phyloP scores from a whole-genome alignment of 2,113 vertebrate genomes.

The Dipodomys stephensi region DNA sequence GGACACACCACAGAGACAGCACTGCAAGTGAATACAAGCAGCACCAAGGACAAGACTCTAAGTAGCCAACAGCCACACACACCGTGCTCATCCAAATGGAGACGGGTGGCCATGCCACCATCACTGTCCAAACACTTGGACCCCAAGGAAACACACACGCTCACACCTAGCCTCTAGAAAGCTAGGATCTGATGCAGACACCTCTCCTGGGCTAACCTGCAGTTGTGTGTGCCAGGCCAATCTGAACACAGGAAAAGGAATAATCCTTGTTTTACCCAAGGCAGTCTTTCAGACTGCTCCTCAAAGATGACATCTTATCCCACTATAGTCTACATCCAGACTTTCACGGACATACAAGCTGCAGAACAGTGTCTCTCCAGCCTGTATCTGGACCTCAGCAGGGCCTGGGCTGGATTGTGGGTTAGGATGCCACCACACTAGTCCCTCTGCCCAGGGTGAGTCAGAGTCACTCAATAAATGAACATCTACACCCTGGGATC shows the following conservation, averaged over 20 bases:
- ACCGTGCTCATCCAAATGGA: not conserved
- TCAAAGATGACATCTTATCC: fast-evolving
- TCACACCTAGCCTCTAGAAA: not conserved
- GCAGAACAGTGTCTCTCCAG: no score
- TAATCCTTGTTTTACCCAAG: not conserved
- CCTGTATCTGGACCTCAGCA: fast-evolving
- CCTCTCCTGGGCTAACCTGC: no score
- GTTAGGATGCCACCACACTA: fast-evolving
- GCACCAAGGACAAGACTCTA: not conserved
- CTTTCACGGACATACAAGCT: not conserved
- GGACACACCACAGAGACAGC: fast-evolving
- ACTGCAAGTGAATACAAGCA: no score
- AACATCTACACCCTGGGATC: not conserved
- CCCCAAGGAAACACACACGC: no score
- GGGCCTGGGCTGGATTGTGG: not conserved
- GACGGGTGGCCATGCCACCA: not conserved
- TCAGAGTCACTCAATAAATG: no score
- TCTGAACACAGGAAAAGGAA: fast-evolving
- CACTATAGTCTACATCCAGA: fast-evolving
- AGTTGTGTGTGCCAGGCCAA: fast-evolving
- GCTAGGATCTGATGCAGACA: fast-evolving
- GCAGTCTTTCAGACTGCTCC: not conserved
- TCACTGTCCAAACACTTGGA: not conserved
- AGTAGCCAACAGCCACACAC: fast-evolving
- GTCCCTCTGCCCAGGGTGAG: fast-evolving